phyloP scores from a whole-genome alignment of 2,113 vertebrate species.

The Acrocephalus arundinaceus region DNA sequence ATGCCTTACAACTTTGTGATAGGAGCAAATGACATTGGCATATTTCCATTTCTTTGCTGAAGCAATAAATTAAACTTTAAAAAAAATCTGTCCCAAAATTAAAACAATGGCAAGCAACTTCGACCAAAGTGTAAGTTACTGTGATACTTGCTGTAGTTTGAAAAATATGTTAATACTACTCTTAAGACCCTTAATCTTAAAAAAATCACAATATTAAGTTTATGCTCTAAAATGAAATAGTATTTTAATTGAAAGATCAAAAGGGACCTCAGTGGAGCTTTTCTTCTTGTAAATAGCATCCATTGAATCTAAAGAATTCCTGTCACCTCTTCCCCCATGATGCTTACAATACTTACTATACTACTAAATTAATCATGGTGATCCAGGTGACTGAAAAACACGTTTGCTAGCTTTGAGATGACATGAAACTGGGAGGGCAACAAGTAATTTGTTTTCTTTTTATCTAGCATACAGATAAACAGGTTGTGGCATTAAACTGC shows the following conservation, averaged over 20 bases:
- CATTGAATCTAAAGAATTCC: not conserved
- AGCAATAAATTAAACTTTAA: conserved; percentile 2
- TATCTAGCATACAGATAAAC: not conserved
- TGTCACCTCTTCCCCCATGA: not conserved
- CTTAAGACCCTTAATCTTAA: not conserved
- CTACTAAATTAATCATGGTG: not conserved
- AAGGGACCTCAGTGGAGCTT: not conserved
- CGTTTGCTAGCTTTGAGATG: not conserved
- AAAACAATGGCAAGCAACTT: not conserved
- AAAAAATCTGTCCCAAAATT: not conserved
- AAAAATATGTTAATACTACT: not conserved
- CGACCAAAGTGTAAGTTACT: not conserved
- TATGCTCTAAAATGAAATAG: not conserved
- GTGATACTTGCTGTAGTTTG: not conserved
- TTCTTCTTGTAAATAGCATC: not conserved
- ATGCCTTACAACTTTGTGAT: not conserved
- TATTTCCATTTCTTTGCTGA: not conserved
- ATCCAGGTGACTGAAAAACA: not conserved
- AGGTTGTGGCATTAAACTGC: not conserved
- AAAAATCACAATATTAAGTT: not conserved
- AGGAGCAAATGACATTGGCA: not conserved
- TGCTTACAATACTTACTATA: not conserved
- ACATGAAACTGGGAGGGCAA: not conserved
- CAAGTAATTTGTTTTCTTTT: not conserved
- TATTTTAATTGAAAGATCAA: not conserved